A percentile compares a stretch with the other conserved stretches of the same genome.
These are phyloP conservation scores for Chinchilla lanigera DNA, from an alignment of 2,113 vertebrate genomes.

Conservation along the genomic window DNA sequence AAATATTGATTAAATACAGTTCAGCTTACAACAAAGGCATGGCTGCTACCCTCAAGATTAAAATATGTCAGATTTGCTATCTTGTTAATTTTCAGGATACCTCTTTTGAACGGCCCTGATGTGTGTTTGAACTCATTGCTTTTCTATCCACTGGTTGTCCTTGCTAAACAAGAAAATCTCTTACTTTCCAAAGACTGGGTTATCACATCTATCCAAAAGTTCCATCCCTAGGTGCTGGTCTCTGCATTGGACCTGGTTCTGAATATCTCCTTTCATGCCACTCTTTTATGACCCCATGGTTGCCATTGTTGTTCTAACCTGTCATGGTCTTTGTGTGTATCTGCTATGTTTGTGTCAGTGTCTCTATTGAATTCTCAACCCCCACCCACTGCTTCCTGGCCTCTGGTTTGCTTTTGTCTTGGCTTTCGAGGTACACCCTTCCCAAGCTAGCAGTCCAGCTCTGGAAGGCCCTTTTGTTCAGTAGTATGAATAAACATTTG, in stretches of 20 bases:
- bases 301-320: background rate
- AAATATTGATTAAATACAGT: conserved; percentile 53
- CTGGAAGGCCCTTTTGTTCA: background rate
- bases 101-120: background rate
- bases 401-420: background rate
- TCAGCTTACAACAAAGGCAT: background rate
- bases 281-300: rapidly evolving
- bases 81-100: background rate
- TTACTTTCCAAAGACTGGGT: rapidly evolving
- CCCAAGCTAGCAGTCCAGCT: background rate
- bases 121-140: background rate
- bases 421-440: rapidly evolving
- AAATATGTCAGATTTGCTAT: rapidly evolving
- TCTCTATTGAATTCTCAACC: rapidly evolving
- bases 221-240: background rate
- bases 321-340: rapidly evolving
- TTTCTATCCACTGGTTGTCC: rapidly evolving
- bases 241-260: background rate
- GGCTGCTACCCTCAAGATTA: background rate
- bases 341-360: rapidly evolving
- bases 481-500: background rate
- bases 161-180: background rate
- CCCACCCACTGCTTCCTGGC: background rate
- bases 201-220: rapidly evolving
- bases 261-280: rapidly evolving